A percentile compares a stretch with the other conserved stretches of the same genome.
These are phyloP conservation scores for Nothura maculosa DNA, from an alignment of 2,797 vertebrate species.

Conservation along the genomic window DNA sequence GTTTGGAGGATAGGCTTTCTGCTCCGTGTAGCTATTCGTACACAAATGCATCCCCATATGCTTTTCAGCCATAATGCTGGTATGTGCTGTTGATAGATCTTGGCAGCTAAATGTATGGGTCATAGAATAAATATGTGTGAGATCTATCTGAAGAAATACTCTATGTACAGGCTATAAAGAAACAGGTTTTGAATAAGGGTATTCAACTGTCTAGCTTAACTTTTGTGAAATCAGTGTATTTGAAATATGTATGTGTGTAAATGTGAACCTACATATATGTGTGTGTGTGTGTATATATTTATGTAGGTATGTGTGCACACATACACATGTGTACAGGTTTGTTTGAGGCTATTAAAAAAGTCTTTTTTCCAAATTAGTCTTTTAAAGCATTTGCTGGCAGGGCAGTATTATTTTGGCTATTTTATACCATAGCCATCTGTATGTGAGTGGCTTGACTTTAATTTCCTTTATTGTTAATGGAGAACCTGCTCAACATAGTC, in stretches of 20 bases:
- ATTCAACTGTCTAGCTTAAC: neutral
- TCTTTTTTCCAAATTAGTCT: neutral
- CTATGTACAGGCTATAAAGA: conserved; percentile 1
- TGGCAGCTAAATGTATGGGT: conserved; percentile 48
- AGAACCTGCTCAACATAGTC: neutral
- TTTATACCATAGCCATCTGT: neutral
- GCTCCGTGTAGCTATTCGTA: conserved; percentile 21
- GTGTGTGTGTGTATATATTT: neutral
- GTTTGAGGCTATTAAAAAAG: neutral
- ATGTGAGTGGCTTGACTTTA: neutral
- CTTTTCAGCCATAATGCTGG: conserved; percentile 45
- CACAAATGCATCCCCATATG: conserved; percentile 29
- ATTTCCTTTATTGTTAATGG: neutral
- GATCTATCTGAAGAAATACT: neutral
- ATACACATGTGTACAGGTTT: neutral
- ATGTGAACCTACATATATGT: neutral
- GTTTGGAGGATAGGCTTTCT: conserved; percentile 63
- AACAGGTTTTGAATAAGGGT: neutral
- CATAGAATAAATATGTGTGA: conserved; percentile 1
- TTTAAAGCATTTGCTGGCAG: neutral
- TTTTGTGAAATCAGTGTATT: neutral
- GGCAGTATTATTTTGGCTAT: neutral
- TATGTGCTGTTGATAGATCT: conserved; percentile 38
- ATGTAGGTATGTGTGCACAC: neutral
- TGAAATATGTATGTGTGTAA: neutral